Evolutionary conservation across 2,888 invertebrate species (phyloP), one percentile per base, ranked within the genome.

Genomic region (Rhodophaea formosa): DNA sequence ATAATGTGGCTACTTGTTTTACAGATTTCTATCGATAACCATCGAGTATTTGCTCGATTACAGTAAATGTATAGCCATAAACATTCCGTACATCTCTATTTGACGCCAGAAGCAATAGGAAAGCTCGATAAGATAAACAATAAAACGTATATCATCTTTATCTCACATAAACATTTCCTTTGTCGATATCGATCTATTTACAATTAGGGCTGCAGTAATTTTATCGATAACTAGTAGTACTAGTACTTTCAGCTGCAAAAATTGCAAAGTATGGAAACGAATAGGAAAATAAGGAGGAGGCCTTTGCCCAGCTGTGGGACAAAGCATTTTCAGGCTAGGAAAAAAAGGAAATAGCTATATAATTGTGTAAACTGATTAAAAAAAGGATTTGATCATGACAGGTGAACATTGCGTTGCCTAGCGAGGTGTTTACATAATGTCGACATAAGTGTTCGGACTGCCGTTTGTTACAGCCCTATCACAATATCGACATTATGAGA

Each of bases 401-500:
- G 23, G 5, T 5, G 23, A 23, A 23, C 23, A 23, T 23, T 23
- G 23, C 23, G 23, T 23, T 23, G 23, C 5, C 23, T 23, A 3
- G 39, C 12, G 39, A 39, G 12, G 12, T 39, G 39, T 6, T 3
- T 12, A 39, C 39, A 39, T n/a, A 39, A 39, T n/a, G 10, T 23
- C 17, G 17, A 45, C 2, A 45, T 7, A 45, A 12, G 16, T 8
- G 17, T 17, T 8, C 23, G n/a, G 23, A 46, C 12, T 46, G 10
- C 23, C 16, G 23, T 51, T 51, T 35, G 51, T 44, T 39, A 43
- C 57, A 52, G 32, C 45, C 32, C 52, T 56, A 23, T 53, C n/a
- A 8, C 45, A 45, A 35, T 46, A 32, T 45, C 55, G 47, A 51
- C 57, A 64, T 64, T 62, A 60, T 58, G 59, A 57, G 59, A 62